phyloP scores from a whole-genome alignment of 2,797 vertebrate genomes.

The Argya squamiceps region DNA sequence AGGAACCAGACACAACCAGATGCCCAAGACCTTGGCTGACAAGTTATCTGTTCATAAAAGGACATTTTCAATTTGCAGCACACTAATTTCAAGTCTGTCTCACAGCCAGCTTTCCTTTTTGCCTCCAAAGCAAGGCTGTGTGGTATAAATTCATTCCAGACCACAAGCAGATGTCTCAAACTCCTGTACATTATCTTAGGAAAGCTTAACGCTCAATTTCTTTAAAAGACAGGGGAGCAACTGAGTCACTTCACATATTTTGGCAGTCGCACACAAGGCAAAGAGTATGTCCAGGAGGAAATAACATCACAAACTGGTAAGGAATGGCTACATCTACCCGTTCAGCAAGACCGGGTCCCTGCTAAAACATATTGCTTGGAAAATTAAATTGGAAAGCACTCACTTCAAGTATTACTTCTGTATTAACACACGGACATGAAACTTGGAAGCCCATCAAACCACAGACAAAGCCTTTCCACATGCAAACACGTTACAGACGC shows the following conservation, averaged over 20 bases:
- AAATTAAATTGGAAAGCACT: rapidly evolving
- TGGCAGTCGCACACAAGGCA: neutral
- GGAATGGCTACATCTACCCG: neutral
- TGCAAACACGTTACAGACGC: neutral
- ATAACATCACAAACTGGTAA: neutral
- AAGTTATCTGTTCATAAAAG: neutral
- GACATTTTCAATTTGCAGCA: neutral
- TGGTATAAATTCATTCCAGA: neutral
- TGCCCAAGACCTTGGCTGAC: neutral
- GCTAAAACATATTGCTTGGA: neutral
- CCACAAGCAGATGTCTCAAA: neutral
- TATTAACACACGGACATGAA: neutral
- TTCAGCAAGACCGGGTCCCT: neutral
- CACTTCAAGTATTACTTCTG: neutral
- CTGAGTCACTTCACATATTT: conserved; percentile 6
- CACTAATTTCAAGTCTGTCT: neutral
- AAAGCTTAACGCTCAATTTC: neutral
- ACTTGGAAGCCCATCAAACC: neutral
- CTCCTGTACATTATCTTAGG: neutral
- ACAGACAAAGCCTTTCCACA: neutral
- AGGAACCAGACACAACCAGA: rapidly evolving
- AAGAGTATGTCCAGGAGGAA: neutral
- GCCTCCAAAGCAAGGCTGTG: neutral
- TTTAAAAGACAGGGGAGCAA: neutral
- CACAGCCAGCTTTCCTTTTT: neutral